Conservation (phyloP, 2,888 invertebrate species). For the Galeopsomyia nigrocyanea region DNA sequence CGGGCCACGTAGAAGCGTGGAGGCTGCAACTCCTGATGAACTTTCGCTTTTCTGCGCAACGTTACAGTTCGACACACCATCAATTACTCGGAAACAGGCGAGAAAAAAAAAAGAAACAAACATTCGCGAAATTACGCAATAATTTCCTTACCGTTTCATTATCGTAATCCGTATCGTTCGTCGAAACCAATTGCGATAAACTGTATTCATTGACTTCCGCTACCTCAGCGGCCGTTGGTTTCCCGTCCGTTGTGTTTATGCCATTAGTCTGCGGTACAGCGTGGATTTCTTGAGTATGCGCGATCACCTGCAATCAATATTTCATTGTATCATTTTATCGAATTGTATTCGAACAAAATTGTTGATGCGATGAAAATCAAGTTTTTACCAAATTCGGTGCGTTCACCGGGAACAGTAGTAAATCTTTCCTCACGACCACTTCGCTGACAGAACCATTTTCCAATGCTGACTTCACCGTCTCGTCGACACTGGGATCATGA, state of each 20-base stretch:
- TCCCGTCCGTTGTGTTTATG: slow-evolving; percentile 16
- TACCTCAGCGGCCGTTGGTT: slow-evolving; percentile 40
- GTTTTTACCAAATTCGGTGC: slow-evolving; percentile 43
- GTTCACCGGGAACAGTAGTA: slow-evolving; percentile 42
- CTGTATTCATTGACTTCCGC: slow-evolving; percentile 46
- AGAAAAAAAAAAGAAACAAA: too few relatives aligned
- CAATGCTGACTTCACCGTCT: slow-evolving; percentile 52
- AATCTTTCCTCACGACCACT: slow-evolving; percentile 53
- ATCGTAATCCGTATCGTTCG: slow-evolving; percentile 32
- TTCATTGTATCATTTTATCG: background rate
- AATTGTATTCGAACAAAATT: too few relatives aligned
- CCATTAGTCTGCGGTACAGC: slow-evolving; percentile 50
- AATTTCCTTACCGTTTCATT: slow-evolving; percentile 27
- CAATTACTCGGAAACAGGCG: too few relatives aligned
- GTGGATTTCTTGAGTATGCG: slow-evolving; percentile 54
- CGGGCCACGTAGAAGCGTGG: background rate
- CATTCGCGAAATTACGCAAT: too few relatives aligned
- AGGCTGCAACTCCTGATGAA: background rate
- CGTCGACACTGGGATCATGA: slow-evolving; percentile 54
- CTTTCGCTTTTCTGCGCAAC: slow-evolving; percentile 10
- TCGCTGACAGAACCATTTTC: slow-evolving; percentile 55
- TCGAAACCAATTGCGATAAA: slow-evolving; percentile 42
- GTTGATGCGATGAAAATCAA: too few relatives aligned
- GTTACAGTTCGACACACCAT: background rate
- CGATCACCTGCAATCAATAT: slow-evolving; percentile 50